Percentiles rank a stretch among this genome's conserved stretches.
Conservation (phyloP, 2,113 vertebrate species). For the Toxostoma redivivum region DNA sequence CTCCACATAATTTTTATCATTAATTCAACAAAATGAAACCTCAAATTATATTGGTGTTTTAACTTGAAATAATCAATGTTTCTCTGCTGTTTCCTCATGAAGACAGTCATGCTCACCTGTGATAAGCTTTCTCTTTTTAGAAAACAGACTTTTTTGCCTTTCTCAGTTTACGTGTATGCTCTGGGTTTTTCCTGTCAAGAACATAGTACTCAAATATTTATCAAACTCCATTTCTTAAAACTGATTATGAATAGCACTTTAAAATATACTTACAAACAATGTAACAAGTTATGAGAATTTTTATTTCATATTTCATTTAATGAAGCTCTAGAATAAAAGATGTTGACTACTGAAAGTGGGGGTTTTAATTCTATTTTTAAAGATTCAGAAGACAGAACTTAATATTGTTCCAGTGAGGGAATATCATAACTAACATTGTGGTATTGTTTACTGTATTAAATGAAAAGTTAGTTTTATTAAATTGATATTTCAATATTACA, state of each 20-base stretch:
- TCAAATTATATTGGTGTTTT: background rate
- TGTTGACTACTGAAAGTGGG: background rate
- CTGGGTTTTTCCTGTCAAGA: background rate
- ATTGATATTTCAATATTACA: constrained; percentile 65
- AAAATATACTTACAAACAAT: background rate
- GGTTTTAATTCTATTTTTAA: background rate
- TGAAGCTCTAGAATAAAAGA: background rate
- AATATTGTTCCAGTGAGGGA: background rate
- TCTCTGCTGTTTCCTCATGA: background rate
- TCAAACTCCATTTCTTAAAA: background rate
- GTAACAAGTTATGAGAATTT: background rate
- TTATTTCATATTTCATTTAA: background rate
- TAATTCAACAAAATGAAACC: background rate
- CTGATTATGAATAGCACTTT: background rate
- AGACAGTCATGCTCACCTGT: background rate
- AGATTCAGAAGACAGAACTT: background rate
- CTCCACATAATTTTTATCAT: background rate
- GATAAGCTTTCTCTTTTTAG: background rate
- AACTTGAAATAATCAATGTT: background rate
- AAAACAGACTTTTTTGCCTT: background rate
- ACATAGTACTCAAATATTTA: background rate
- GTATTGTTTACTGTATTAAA: background rate
- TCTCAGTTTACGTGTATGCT: background rate
- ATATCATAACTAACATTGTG: background rate
- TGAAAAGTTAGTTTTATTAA: background rate